Percentiles rank a stretch among this genome's conserved stretches.
Conservation (phyloP, 2,113 vertebrate genomes). For the Coracopsis vasa region DNA sequence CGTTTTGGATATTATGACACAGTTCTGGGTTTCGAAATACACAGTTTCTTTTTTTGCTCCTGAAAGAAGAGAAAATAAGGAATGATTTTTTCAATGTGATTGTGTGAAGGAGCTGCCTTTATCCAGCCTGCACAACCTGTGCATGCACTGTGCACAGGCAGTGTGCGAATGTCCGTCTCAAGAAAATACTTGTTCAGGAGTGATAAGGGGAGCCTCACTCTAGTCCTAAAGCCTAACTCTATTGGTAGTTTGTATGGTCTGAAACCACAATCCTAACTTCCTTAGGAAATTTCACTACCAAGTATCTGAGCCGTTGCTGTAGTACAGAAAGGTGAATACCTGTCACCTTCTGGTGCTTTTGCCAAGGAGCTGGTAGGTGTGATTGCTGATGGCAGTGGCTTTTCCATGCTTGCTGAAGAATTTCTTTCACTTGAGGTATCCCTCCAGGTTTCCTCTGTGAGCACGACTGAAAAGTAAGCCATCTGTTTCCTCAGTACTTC, state of each 20-base stretch:
- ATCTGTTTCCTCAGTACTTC: neutral
- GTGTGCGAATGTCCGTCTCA: neutral
- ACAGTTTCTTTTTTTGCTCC: neutral
- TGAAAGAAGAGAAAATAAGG: neutral
- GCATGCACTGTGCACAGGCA: rapidly evolving
- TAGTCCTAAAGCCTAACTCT: neutral
- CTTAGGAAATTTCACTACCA: neutral
- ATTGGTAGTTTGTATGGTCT: neutral
- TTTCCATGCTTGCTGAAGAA: neutral
- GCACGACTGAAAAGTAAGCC: neutral
- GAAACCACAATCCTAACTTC: neutral
- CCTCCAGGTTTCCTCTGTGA: neutral
- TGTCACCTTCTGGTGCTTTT: neutral
- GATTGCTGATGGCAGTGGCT: neutral
- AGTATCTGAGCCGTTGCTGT: neutral
- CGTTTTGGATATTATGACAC: rapidly evolving
- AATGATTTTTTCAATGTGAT: neutral
- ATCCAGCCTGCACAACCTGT: neutral
- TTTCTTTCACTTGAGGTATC: neutral
- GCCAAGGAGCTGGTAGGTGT: neutral
- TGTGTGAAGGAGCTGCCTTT: neutral
- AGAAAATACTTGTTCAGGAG: neutral
- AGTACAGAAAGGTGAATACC: neutral
- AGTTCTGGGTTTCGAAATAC: neutral
- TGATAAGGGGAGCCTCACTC: neutral